Evolutionary conservation across 2,113 vertebrate genomes (phyloP).

Genomic region (Neolamprologus kungweensis): DNA sequence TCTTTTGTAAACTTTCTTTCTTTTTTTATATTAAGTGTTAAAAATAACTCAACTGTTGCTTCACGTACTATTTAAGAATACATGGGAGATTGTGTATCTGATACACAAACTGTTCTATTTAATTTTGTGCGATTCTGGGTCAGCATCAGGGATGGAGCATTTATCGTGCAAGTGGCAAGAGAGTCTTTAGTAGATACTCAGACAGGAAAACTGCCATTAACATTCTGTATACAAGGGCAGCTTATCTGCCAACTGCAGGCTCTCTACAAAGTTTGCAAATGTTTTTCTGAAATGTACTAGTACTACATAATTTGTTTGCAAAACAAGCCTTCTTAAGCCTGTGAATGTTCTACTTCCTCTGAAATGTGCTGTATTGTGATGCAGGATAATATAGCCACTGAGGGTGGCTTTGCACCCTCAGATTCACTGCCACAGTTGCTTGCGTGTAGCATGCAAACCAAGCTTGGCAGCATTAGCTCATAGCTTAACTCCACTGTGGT

Average conservation of each 20-base stretch:
- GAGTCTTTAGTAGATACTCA: not conserved
- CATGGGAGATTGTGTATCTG: not conserved
- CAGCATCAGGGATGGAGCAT: not conserved
- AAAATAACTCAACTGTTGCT: not conserved
- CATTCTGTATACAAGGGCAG: not conserved
- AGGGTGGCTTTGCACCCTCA: not conserved
- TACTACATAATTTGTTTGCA: not conserved
- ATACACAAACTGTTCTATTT: not conserved
- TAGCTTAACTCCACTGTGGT: not conserved
- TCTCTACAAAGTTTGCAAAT: not conserved
- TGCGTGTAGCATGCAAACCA: not conserved
- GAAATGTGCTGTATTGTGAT: not conserved
- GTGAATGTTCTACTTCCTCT: not conserved
- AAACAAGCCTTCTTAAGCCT: not conserved
- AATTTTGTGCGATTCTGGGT: not conserved
- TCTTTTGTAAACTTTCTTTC: not conserved
- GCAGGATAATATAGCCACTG: not conserved
- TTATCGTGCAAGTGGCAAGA: not conserved
- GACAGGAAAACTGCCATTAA: not conserved
- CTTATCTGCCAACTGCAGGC: not conserved
- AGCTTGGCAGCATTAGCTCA: not conserved
- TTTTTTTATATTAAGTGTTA: not conserved
- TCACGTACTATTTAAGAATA: not conserved
- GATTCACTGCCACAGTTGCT: not conserved
- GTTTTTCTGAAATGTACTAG: not conserved